phyloP scores from a whole-genome alignment of 2,888 invertebrate species.

The Nemotelus nigrinus region DNA sequence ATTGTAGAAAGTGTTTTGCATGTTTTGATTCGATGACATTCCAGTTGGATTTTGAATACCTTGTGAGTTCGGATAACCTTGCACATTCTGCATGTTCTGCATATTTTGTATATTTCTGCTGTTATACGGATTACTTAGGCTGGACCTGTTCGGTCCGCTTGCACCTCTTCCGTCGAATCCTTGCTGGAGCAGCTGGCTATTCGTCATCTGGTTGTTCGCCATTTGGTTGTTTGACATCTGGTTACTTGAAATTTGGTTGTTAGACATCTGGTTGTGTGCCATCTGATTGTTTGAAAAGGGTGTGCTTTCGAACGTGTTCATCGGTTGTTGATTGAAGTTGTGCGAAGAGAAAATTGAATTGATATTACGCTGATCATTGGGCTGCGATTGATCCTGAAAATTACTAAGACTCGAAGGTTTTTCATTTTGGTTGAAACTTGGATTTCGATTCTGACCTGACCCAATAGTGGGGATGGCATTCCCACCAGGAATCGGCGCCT shows the following conservation, averaged over 20 bases:
- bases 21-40: not conserved
- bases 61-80: not conserved
- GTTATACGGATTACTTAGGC: conserved; percentile 1
- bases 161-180: not conserved
- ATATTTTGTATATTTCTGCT: not conserved
- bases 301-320: conserved; percentile 31
- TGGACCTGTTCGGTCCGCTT: not conserved
- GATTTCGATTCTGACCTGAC: not conserved
- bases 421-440: not conserved
- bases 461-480: conserved; percentile 44
- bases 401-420: not conserved
- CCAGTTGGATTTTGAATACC: no score
- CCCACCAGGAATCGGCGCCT: not conserved
- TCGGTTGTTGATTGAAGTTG: conserved; percentile 46
- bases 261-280: not conserved
- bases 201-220: no score
- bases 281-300: conserved; percentile 5
- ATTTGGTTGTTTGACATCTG: no score
- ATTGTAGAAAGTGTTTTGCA: conserved; percentile 25
- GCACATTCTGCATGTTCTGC: not conserved
- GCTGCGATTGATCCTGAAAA: conserved; percentile 17
- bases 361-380: conserved; percentile 5
- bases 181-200: not conserved
- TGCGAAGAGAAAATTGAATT: conserved; percentile 31
- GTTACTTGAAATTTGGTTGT: no score